A percentile compares a stretch with the other conserved stretches of the same genome.
phyloP scores from a whole-genome alignment of 2,888 invertebrate genomes.

The Thecocarcelia acutangulata region DNA sequence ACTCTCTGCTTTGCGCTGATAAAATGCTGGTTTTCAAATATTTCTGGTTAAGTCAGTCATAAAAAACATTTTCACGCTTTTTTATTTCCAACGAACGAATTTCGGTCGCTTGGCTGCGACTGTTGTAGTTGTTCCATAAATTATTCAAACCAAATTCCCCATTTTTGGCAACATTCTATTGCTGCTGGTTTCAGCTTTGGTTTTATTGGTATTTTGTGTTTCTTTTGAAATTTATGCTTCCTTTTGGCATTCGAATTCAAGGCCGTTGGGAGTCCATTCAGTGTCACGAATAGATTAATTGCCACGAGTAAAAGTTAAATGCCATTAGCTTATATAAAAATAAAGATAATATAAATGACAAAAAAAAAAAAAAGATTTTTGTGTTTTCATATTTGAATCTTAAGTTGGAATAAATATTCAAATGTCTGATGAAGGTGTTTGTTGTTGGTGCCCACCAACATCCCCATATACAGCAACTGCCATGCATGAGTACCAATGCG shows the following conservation, averaged over 20 bases:
- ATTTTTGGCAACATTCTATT: constrained; percentile 18
- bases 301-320: constrained; percentile 59
- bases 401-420: too few relatives aligned
- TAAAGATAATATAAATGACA: not conserved
- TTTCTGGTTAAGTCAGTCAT: not conserved
- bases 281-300: constrained; percentile 64
- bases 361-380: not conserved
- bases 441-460: too few relatives aligned
- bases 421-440: too few relatives aligned
- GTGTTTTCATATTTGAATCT: not conserved
- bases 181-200: not conserved
- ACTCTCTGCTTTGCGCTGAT: not conserved
- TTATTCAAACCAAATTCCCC: constrained; percentile 27
- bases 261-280: constrained; percentile 57
- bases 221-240: constrained; percentile 21
- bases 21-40: not conserved
- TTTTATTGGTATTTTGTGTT: not conserved
- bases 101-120: not conserved
- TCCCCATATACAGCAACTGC: too few relatives aligned
- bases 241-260: constrained; percentile 48
- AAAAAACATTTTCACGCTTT: constrained; percentile 17
- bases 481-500: too few relatives aligned
- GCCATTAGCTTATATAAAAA: constrained; percentile 27
- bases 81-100: constrained; percentile 19
- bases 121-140: constrained; percentile 16